Conservation (phyloP, 2,797 vertebrate species). For the Poeciliopsis presidionis region DNA sequence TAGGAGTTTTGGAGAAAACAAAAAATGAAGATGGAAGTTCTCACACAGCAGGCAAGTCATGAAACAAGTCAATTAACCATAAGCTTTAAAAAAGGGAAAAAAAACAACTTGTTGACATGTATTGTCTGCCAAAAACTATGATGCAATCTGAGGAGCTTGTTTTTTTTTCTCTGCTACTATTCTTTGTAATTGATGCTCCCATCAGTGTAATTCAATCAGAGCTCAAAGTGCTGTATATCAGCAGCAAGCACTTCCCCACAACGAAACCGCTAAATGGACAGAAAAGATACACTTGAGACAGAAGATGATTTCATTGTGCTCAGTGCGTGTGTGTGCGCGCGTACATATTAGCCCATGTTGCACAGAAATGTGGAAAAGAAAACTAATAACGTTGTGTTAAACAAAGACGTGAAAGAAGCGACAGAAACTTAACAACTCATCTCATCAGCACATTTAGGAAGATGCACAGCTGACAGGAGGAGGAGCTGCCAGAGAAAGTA, state of each 20-base stretch:
- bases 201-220: constrained; percentile 78
- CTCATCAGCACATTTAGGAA: constrained; percentile 15
- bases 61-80: neutral
- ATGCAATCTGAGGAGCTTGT: constrained; percentile 58
- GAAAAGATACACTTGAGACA: constrained; percentile 75
- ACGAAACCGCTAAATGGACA: constrained; percentile 70
- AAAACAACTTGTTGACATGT: constrained; percentile 3
- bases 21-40: neutral
- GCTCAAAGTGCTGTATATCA: constrained; percentile 72
- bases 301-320: constrained; percentile 62
- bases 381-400: constrained; percentile 42
- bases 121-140: constrained; percentile 27
- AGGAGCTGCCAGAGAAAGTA: neutral
- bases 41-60: neutral
- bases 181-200: constrained; percentile 71
- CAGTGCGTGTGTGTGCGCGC: constrained; percentile 9
- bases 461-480: constrained; percentile 11
- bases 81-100: constrained; percentile 19
- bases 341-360: constrained; percentile 21
- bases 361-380: constrained; percentile 28
- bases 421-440: constrained; percentile 35
- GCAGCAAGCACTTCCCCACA: constrained; percentile 70
- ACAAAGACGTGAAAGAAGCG: constrained; percentile 44
- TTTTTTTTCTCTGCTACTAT: constrained; percentile 54
- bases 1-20: neutral